A percentile compares a stretch with the other conserved stretches of the same genome.
phyloP scores from a whole-genome alignment of 2,113 vertebrate species.

The Gnathonemus echidnorhynchus region DNA sequence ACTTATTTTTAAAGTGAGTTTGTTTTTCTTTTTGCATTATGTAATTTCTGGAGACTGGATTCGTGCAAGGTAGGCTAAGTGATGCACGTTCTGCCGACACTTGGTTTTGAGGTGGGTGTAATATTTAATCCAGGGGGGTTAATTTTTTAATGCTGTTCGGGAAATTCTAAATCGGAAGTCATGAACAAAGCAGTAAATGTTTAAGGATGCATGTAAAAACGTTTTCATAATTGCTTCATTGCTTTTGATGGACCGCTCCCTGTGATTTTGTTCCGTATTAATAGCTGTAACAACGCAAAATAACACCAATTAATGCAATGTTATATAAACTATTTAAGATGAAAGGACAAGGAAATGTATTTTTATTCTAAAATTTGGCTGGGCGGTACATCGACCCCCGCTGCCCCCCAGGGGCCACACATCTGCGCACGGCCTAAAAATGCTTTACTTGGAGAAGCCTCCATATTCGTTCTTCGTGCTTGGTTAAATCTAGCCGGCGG shows the following conservation, averaged over 20 bases:
- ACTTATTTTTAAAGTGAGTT: neutral
- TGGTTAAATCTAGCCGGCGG: neutral
- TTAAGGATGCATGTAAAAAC: neutral
- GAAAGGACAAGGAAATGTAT: neutral
- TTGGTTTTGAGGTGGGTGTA: neutral
- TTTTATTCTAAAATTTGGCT: neutral
- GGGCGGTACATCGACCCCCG: neutral
- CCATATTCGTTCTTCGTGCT: neutral
- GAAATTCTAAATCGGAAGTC: neutral
- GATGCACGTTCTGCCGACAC: neutral
- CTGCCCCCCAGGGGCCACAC: neutral
- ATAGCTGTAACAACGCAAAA: neutral
- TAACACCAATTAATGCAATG: neutral
- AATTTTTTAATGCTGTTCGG: neutral
- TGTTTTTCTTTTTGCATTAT: neutral
- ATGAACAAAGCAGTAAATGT: neutral
- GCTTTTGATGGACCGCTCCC: neutral
- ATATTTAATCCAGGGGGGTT: neutral
- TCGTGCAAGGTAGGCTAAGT: neutral
- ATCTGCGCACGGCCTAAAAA: neutral
- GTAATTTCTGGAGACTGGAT: neutral
- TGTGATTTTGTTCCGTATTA: neutral
- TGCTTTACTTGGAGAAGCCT: neutral
- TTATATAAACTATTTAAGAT: neutral
- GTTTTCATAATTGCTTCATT: neutral